Evolutionary conservation across 2,797 vertebrate genomes (phyloP), one percentile per base, ranked within the genome.

Genomic region (Acanthurus lineatus): DNA sequence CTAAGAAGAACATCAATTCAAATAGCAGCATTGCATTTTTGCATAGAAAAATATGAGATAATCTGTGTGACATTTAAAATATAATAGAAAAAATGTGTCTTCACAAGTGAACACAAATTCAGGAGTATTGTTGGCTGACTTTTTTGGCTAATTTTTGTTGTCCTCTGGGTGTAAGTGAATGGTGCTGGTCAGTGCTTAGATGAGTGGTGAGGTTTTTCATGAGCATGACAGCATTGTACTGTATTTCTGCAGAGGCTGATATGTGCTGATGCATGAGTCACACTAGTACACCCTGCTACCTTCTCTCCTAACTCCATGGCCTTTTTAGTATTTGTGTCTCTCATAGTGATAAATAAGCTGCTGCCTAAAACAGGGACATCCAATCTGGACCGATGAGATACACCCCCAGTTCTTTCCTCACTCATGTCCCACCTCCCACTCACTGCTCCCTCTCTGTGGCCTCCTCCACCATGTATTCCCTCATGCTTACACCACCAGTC

Each of bases 281-380:
- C 48, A 14, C 6, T 81, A 94, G 73, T 88, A 84, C 84, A 88
- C 83, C 35, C 19, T 9, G 11, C 52, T 15, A 14, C 86, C 93
- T 92, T 49, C 93, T 93, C 91, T 90, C 86, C 88, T 93, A 89
- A 91, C 81, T 91, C 86, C 78, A 93, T 89, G 92, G 92, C 88
- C 88, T 87, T 73, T 83, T 91, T 86, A 88, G 84, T 91, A 92
- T 95, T 94, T 95, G 93, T 79, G 81, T 92, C 89, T 91, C 88
- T 84, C 87, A 81, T 81, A 94, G 86, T 92, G 94, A 94, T 95
- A 88, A 95, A 92, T 89, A 90, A 89, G 86, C 81, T 89, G 78
- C 92, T 96, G 69, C 90, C 94, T 90, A 92, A 94, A 91, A 91
- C 83, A 89, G 88, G 12, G 53, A 56, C 0, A 85, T 56, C 44